A percentile compares a stretch with the other conserved stretches of the same genome.
Conservation (phyloP, 2,113 vertebrate species). For the Progne subis region DNA sequence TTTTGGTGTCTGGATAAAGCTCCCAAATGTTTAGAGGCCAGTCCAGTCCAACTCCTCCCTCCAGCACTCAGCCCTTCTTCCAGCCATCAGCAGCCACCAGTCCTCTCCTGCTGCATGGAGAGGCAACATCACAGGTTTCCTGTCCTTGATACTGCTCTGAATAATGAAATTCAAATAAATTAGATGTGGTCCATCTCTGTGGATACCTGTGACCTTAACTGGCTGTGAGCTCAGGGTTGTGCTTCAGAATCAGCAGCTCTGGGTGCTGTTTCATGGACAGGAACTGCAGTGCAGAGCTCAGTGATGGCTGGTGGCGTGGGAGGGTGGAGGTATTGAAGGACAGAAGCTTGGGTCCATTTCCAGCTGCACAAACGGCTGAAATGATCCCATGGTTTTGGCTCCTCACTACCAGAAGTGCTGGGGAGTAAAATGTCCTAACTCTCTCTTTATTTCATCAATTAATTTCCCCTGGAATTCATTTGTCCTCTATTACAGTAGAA, state of each 20-base stretch:
- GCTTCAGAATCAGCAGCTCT: not conserved
- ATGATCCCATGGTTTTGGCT: fast-evolving
- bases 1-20: not conserved
- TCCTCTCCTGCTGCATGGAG: not conserved
- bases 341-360: not conserved
- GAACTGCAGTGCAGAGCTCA: fast-evolving
- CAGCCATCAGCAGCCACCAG: not conserved
- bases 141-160: not conserved
- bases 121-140: not conserved
- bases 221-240: not conserved
- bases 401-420: not conserved
- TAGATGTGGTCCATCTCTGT: fast-evolving
- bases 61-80: not conserved
- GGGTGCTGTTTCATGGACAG: not conserved
- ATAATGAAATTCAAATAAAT: not conserved
- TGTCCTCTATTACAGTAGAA: not conserved
- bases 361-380: not conserved
- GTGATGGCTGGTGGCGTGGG: fast-evolving
- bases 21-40: not conserved
- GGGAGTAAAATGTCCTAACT: not conserved
- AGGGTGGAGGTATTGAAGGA: not conserved
- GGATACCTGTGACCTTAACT: not conserved
- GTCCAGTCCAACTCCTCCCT: not conserved
- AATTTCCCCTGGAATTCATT: not conserved
- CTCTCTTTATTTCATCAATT: not conserved